Base-by-base conservation (phyloP, 2,797 vertebrate species). In the Smutsia temminckii region DNA sequence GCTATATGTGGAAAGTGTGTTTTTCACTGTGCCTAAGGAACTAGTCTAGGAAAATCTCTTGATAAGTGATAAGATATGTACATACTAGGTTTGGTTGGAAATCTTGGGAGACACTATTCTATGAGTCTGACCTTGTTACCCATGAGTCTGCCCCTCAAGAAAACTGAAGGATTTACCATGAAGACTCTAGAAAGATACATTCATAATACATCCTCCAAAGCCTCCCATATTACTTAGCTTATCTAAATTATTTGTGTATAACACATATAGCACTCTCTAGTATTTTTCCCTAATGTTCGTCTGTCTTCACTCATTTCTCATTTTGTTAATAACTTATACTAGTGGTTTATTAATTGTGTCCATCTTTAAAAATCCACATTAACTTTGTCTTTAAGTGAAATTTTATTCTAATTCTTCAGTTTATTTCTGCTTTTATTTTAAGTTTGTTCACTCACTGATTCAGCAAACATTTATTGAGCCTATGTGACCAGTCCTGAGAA, bases 371-470 rank as follows among this genome's bases (percentile, higher is more conserved):
- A 92, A 64, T 18, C 3, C 53, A 86, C 13, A 64, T 63, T 64
- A 71, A 53, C 14, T 55, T 69, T 83, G 12, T 88, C 42, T 91
- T 79, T 88, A 68, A 94, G 42, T 85, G 46, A 57, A 69, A 42
- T 42, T 81, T 69, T 53, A 68, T 92, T 88, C 72, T 75, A 85
- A 29, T 53, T 85, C 68, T 69, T 59, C 49, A 42, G 34, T 77
- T 89, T 94, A 61, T 81, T 95, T 42, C 75, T 92, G 32, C 40
- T 83, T 78, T 83, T 68, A 79, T 79, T 85, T 87, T 79, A 53
- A 81, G 84, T 91, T 89, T 85, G 61, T 92, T 81, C 27, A 74
- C 84, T 80, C 53, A 89, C 7, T 87, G 66, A 72, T 55, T 74
- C 89, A 87, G 27, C 63, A 59, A 79, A 68, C n/a, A 59, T 77